Conservation (phyloP, 2,797 vertebrate species). For the Distichodus sexfasciatus region DNA sequence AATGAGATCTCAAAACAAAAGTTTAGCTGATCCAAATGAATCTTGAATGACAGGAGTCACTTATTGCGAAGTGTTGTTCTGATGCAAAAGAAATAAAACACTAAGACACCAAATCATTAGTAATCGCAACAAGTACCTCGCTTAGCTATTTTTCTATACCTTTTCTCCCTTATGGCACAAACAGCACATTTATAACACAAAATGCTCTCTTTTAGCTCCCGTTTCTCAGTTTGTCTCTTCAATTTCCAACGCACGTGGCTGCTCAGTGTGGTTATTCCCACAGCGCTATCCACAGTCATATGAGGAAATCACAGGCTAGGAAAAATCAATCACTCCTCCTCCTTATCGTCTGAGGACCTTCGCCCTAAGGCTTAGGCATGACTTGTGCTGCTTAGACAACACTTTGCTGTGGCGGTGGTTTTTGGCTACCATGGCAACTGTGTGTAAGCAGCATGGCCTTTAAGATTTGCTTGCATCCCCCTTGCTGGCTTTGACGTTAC, state of each 20-base stretch:
- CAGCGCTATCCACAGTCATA: not conserved
- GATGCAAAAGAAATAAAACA: too few relatives aligned
- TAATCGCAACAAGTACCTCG: too few relatives aligned
- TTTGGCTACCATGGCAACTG: conserved; percentile 51
- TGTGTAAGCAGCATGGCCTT: conserved; percentile 40
- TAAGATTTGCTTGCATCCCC: not conserved
- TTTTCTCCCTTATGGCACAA: too few relatives aligned
- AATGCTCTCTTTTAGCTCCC: too few relatives aligned
- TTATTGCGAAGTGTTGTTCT: too few relatives aligned
- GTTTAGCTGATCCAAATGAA: not conserved
- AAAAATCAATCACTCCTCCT: not conserved
- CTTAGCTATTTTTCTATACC: too few relatives aligned
- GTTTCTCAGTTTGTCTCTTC: too few relatives aligned
- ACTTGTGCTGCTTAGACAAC: conserved; percentile 15
- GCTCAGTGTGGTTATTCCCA: too few relatives aligned
- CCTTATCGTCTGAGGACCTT: not conserved
- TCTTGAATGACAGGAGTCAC: too few relatives aligned
- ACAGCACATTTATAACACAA: too few relatives aligned
- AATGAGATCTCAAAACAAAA: not conserved
- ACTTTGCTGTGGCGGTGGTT: conserved; percentile 27
- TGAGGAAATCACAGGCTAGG: not conserved
- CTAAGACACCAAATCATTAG: too few relatives aligned
- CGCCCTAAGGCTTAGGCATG: not conserved
- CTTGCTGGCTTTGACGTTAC: conserved; percentile 15
- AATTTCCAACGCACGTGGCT: too few relatives aligned